Evolutionary conservation across 2,888 invertebrate species (phyloP).

Genomic region (Chydorus sphaericus): DNA sequence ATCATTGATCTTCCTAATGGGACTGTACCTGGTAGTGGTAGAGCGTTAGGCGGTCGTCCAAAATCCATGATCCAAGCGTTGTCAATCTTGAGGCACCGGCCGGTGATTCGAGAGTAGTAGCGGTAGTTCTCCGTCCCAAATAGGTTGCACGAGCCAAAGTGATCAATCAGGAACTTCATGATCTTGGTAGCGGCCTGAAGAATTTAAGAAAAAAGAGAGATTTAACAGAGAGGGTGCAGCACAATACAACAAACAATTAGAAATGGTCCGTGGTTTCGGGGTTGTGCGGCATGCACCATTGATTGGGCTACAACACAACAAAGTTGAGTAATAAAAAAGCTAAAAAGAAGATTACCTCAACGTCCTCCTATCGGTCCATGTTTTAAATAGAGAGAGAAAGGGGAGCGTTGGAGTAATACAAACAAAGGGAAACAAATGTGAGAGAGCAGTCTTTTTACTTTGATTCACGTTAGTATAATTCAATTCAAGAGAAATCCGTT

Average conservation of each 20-base stretch:
- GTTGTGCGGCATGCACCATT: no score
- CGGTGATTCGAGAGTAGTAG: conserved; percentile 87
- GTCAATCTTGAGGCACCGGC: conserved; percentile 76
- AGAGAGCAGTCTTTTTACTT: neutral
- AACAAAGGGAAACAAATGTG: neutral
- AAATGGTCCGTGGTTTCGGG: no score
- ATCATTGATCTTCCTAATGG: no score
- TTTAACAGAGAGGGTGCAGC: neutral
- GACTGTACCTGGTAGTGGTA: conserved; percentile 20
- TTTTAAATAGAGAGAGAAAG: conserved; percentile 11
- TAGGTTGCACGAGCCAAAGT: conserved; percentile 87
- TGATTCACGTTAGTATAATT: no score
- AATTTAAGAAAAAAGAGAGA: neutral
- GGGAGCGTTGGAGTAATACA: conserved; percentile 1
- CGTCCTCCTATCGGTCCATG: conserved; percentile 21
- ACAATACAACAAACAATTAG: neutral
- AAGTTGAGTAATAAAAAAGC: conserved; percentile 13
- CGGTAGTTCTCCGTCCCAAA: conserved; percentile 91
- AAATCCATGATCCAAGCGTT: conserved; percentile 94
- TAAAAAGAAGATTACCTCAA: conserved; percentile 22
- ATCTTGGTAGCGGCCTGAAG: conserved; percentile 79
- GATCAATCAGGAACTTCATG: conserved; percentile 92
- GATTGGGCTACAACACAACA: neutral
- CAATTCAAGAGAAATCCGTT: no score
- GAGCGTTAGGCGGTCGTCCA: conserved; percentile 59